Conservation (phyloP, 1,140 invertebrate genomes). For the Liolophura sinensis region DNA sequence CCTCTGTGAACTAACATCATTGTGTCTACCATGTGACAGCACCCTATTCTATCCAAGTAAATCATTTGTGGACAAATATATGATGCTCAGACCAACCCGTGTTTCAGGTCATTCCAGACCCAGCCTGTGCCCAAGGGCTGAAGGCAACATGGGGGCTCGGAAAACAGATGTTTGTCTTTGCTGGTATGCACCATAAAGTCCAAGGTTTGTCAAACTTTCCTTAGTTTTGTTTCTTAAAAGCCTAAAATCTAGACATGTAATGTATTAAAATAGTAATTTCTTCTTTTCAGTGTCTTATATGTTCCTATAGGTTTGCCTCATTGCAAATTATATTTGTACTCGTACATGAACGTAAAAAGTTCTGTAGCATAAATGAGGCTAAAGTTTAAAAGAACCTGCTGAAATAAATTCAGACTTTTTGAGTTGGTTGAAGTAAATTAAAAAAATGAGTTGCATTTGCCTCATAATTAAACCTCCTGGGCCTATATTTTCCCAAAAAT, state of each 20-base stretch:
- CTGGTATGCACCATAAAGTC: conserved; percentile 20
- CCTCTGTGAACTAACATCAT: not conserved
- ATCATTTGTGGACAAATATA: conserved; percentile 3
- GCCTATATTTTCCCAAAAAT: too few species aligned
- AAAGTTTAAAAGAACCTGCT: too few species aligned
- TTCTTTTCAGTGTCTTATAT: not conserved
- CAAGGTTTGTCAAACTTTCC: not conserved
- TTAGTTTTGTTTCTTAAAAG: conserved; percentile 1
- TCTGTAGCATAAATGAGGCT: too few species aligned
- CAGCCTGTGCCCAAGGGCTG: conserved; percentile 20
- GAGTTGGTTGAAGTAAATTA: too few species aligned
- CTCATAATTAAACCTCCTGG: too few species aligned
- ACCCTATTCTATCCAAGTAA: not conserved
- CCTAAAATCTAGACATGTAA: not conserved
- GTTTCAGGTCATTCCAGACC: conserved; percentile 34
- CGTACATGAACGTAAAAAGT: too few species aligned
- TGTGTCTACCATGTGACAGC: not conserved
- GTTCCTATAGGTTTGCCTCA: not conserved
- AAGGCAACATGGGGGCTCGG: conserved; percentile 48
- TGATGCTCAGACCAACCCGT: not conserved
- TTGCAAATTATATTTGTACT: too few species aligned
- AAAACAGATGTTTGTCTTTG: conserved; percentile 47
- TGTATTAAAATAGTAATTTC: not conserved
- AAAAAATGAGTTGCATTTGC: too few species aligned
- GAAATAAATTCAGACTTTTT: too few species aligned